Percentiles rank a stretch among this genome's conserved stretches.
These are phyloP conservation scores for Aporophyla nigra DNA, from an alignment of 2,888 invertebrate genomes.

Conservation along the genomic window DNA sequence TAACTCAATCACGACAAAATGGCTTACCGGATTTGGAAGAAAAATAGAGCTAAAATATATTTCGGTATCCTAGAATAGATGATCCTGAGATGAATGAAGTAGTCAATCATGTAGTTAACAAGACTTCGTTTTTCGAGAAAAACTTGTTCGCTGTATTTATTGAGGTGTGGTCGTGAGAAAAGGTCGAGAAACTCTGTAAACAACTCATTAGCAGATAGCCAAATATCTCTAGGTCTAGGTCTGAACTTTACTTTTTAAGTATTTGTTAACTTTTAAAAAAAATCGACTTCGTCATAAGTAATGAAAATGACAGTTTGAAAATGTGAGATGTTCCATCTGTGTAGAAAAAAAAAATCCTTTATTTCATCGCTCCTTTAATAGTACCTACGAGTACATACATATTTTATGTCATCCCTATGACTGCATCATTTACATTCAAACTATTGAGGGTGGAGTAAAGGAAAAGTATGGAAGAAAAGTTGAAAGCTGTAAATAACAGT, in stretches of 20 bases:
- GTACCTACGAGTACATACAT: neutral
- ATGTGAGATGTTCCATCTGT: neutral
- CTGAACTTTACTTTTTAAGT: too few relatives aligned
- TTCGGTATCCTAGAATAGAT: conserved; percentile 1
- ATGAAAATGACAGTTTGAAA: too few relatives aligned
- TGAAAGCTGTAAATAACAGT: too few relatives aligned
- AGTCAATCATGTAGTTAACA: neutral
- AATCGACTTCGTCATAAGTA: too few relatives aligned
- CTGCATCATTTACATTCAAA: neutral
- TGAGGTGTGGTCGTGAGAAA: neutral
- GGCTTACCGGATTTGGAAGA: neutral
- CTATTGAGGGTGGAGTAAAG: too few relatives aligned
- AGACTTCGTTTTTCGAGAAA: conserved; percentile 1
- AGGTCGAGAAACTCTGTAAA: neutral
- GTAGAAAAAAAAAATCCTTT: neutral
- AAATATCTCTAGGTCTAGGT: neutral
- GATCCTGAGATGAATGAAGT: conserved; percentile 12
- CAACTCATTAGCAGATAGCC: neutral
- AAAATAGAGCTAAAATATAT: neutral
- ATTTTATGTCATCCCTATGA: neutral
- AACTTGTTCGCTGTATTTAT: neutral
- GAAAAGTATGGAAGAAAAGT: too few relatives aligned
- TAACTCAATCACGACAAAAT: conserved; percentile 25
- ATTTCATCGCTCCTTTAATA: neutral
- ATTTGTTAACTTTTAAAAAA: too few relatives aligned